phyloP scores from a whole-genome alignment of 2,888 invertebrate genomes.

The Ophioninae sp. region DNA sequence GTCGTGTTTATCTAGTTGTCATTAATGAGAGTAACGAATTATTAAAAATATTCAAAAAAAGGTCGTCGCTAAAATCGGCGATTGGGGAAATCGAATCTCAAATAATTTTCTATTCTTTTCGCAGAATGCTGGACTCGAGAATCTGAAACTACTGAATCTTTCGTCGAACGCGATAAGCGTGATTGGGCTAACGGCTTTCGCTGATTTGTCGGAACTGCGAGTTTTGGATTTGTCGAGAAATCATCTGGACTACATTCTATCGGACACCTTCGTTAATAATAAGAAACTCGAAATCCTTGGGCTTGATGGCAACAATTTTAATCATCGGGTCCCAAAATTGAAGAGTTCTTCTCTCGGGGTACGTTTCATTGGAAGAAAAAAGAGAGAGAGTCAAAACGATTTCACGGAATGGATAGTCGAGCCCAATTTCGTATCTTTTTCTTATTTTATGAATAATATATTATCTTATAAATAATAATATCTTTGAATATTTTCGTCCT shows the following conservation, averaged over 20 bases:
- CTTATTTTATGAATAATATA: too few relatives aligned
- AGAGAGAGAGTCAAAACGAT: background rate
- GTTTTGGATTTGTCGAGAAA: conserved; percentile 82
- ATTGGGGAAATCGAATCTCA: background rate
- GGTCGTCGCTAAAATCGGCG: background rate
- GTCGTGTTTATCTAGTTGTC: background rate
- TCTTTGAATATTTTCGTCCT: too few relatives aligned
- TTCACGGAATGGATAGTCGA: background rate
- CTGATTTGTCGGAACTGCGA: conserved; percentile 80
- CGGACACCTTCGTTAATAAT: conserved; percentile 79
- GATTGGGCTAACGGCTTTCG: conserved; percentile 80
- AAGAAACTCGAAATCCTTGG: conserved; percentile 74
- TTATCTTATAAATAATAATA: too few relatives aligned
- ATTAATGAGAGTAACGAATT: background rate
- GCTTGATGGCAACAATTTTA: conserved; percentile 77
- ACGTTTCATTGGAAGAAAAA: background rate
- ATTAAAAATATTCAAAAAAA: background rate
- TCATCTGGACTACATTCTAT: conserved; percentile 78
- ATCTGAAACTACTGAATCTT: conserved; percentile 79
- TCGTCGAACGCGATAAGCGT: conserved; percentile 80
- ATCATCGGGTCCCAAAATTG: conserved; percentile 72
- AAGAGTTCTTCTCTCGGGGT: conserved; percentile 73
- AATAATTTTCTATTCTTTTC: background rate
- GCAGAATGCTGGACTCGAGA: conserved; percentile 73
- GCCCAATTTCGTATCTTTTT: too few relatives aligned